These are phyloP conservation scores for Sabellastarte sp. DNA, from an alignment of 2,888 invertebrate genomes.

Conservation along the genomic window DNA sequence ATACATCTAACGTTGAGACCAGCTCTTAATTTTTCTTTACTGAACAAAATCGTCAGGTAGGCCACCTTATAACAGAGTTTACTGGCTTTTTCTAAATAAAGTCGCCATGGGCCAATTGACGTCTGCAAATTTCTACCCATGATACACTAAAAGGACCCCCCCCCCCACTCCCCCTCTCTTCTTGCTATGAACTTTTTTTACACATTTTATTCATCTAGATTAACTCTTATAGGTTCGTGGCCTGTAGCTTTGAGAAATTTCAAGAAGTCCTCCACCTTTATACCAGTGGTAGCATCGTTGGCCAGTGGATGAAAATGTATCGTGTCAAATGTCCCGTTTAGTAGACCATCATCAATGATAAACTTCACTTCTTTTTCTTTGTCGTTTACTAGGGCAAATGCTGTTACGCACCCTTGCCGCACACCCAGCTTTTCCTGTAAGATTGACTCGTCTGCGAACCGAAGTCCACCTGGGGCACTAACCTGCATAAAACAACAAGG, in stretches of 20 bases:
- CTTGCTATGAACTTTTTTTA: too few relatives aligned
- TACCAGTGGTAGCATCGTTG: slow-evolving; percentile 42
- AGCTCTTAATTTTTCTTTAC: too few relatives aligned
- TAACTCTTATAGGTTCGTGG: slow-evolving; percentile 17
- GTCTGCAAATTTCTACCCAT: too few relatives aligned
- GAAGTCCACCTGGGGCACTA: slow-evolving; percentile 47
- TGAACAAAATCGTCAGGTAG: too few relatives aligned
- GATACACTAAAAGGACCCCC: too few relatives aligned
- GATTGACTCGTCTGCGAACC: slow-evolving; percentile 52
- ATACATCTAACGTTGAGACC: too few relatives aligned
- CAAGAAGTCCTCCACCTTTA: slow-evolving; percentile 19
- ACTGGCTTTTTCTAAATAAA: too few relatives aligned
- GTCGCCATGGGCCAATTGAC: too few relatives aligned
- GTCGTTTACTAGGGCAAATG: slow-evolving; percentile 57
- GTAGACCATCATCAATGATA: slow-evolving; percentile 40
- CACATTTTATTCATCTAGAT: slow-evolving; percentile 19
- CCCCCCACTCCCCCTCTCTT: too few relatives aligned
- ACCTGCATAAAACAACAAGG: slow-evolving; percentile 15
- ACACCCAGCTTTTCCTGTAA: slow-evolving; percentile 52
- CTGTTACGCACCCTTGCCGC: slow-evolving; percentile 54
- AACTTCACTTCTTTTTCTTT: slow-evolving; percentile 43
- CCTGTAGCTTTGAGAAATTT: slow-evolving; percentile 23
- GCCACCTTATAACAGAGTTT: too few relatives aligned
- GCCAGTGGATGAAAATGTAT: slow-evolving; percentile 55
- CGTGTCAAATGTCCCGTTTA: slow-evolving; percentile 36